These are phyloP conservation scores for Callopanchax toddi DNA, from an alignment of 2,113 vertebrate genomes.

Conservation along the genomic window DNA sequence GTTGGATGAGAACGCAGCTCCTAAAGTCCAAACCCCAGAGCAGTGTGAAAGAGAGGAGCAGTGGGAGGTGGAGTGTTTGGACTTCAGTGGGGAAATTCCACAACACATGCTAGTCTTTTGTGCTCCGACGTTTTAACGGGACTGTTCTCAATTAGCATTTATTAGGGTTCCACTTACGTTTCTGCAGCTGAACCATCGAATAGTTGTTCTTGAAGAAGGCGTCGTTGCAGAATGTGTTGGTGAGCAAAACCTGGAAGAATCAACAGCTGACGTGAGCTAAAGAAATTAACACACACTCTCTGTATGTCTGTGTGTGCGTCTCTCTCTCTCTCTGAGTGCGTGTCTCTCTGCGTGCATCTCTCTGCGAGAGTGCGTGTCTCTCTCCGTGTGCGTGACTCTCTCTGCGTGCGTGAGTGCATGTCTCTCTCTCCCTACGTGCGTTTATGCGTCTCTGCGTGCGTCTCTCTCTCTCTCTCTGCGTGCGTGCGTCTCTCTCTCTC, in stretches of 20 bases:
- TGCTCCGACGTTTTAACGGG: not conserved
- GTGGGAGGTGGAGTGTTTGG: slow-evolving; percentile 42
- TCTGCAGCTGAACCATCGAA: slow-evolving; percentile 84
- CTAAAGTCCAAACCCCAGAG: slow-evolving; percentile 28
- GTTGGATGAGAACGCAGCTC: not conserved
- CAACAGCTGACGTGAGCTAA: not conserved
- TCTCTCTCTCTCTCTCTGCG: too few species aligned
- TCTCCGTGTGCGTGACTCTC: too few species aligned
- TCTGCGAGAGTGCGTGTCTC: too few species aligned
- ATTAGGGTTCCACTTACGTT: slow-evolving; percentile 81
- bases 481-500: too few species aligned
- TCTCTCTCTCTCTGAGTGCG: too few species aligned
- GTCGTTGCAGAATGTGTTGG: slow-evolving; percentile 88
- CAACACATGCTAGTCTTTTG: slow-evolving; percentile 68
- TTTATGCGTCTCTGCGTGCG: too few species aligned
- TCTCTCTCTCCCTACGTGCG: too few species aligned
- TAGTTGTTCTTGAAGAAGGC: slow-evolving; percentile 90
- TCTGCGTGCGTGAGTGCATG: too few species aligned
- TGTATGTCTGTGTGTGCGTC: not conserved
- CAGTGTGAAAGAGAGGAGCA: slow-evolving; percentile 35
- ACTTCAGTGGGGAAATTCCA: slow-evolving; percentile 45
- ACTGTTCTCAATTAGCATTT: slow-evolving; percentile 73
- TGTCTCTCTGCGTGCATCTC: too few species aligned
- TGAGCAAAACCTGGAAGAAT: slow-evolving; percentile 85
- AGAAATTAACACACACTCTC: not conserved